Conservation (phyloP, 1,140 invertebrate species). For the Zaprionus inermis region DNA sequence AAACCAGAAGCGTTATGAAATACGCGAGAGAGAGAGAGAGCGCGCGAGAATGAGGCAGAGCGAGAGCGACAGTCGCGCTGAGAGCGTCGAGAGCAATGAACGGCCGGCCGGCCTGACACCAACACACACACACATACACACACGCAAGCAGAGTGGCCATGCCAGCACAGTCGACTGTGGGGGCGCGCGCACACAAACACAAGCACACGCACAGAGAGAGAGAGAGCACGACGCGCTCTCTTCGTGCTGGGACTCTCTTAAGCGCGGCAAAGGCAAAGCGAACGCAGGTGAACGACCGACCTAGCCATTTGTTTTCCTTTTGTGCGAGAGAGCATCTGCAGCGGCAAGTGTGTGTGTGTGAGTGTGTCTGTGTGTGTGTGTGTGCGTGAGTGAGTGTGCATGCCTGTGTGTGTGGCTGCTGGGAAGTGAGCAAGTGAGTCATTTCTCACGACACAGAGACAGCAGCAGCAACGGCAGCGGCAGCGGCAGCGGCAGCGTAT, state of each 20-base stretch:
- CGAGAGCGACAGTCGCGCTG: conserved; percentile 22
- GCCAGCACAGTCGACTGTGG: conserved; percentile 34
- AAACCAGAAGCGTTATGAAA: conserved; percentile 82
- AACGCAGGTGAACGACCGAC: conserved; percentile 83
- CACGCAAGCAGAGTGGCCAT: conserved; percentile 13
- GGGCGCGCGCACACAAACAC: conserved; percentile 20
- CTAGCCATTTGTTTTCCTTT: conserved; percentile 84
- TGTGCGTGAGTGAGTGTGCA: neutral
- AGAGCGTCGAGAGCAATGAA: conserved; percentile 55
- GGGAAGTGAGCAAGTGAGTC: conserved; percentile 72
- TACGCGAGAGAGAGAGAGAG: conserved; percentile 44
- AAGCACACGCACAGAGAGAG: conserved; percentile 4
- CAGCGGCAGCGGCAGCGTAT: neutral
- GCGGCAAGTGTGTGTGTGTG: conserved; percentile 21
- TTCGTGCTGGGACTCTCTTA: conserved; percentile 33
- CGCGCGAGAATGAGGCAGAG: conserved; percentile 16
- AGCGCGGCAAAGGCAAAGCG: conserved; percentile 44
- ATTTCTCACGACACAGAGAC: conserved; percentile 51
- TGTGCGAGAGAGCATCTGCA: conserved; percentile 34
- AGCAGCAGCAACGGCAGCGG: neutral
- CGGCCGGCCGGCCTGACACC: conserved; percentile 55
- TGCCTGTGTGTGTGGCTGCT: conserved; percentile 34
- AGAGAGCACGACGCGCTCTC: conserved; percentile 2
- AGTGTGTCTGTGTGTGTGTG: conserved; percentile 21
- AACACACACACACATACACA: conserved; percentile 28